Evolutionary conservation across 1,140 invertebrate genomes (phyloP), one percentile per base, ranked within the genome.

Genomic region (Meloidogyne exigua): DNA sequence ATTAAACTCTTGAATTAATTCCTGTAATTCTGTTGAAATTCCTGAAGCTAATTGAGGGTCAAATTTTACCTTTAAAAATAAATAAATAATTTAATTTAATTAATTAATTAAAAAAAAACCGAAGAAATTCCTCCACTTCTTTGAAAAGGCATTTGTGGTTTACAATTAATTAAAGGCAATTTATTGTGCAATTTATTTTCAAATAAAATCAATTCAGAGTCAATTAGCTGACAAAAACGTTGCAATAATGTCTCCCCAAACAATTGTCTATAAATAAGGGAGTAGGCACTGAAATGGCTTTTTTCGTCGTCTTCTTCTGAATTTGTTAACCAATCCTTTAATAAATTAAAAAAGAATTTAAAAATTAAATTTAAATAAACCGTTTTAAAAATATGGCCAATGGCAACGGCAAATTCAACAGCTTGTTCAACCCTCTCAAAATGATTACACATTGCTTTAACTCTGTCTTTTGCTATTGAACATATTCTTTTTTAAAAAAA

Each of bases 11-110:
- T 75, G 72, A 42, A 83, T 69, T 21, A 84, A 23, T n/a, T 75
- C 82, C 23, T 82, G 28, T 18, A 82, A 64, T 74, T 82, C 81
- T 21, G 80, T 83, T 62, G 82, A 84, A 21, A 82, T 75, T 64
- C 81, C 81, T 13, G 79, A 76, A 26, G 82, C 81, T 21, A 82
- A 68, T 9, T 84, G 75, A 1, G 66, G 42, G 28, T 82, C 81
- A 66, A 82, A 82, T 74, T 82, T 84, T 36, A 79, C 72, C 49
- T 57, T 57, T n/a, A n/a, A n/a, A n/a, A n/a, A n/a, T n/a, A n/a
- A n/a, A n/a, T n/a, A n/a, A 18, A 49, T 18, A 18, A 18, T 44
- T 44, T 10, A 68, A 76, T 64, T 76, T 57, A 72, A 57, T 32
- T 32, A 32, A 32, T 32, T 32, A 39, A 9, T 39, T 9, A 39